A percentile compares a stretch with the other conserved stretches of the same genome.
Conservation (phyloP, 2,888 invertebrate genomes). For the Erebia aethiops region DNA sequence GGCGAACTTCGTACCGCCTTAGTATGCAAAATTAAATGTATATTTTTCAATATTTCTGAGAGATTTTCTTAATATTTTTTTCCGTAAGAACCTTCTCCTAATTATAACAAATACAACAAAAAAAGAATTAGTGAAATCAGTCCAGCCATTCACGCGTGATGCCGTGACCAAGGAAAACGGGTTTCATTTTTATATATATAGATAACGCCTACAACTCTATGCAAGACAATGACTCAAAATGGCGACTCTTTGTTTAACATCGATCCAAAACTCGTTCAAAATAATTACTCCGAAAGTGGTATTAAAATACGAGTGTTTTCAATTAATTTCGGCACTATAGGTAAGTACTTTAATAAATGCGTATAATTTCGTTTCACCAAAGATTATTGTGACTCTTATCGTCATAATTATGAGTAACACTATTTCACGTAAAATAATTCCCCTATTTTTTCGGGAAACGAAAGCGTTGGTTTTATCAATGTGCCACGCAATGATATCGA, state of each 20-base stretch:
- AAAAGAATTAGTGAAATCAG: too few relatives aligned
- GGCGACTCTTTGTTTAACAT: slow-evolving; percentile 45
- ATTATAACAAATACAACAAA: too few relatives aligned
- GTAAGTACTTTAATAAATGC: slow-evolving; percentile 34
- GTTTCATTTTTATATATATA: too few relatives aligned
- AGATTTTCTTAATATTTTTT: too few relatives aligned
- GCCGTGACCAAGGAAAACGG: too few relatives aligned
- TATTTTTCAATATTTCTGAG: too few relatives aligned
- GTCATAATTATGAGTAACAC: slow-evolving; percentile 39
- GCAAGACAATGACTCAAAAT: slow-evolving; percentile 47
- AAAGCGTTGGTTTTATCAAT: slow-evolving; percentile 51
- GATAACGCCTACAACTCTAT: too few relatives aligned
- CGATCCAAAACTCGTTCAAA: slow-evolving; percentile 39
- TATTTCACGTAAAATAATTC: slow-evolving; percentile 37
- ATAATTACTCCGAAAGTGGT: slow-evolving; percentile 44
- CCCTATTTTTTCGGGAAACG: slow-evolving; percentile 36
- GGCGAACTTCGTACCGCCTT: too few relatives aligned
- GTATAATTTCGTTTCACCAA: slow-evolving; percentile 26
- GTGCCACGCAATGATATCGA: slow-evolving; percentile 69
- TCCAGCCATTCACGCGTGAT: too few relatives aligned
- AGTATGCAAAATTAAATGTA: too few relatives aligned
- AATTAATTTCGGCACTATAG: slow-evolving; percentile 51
- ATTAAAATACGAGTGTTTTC: slow-evolving; percentile 58
- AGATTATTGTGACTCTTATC: slow-evolving; percentile 33
- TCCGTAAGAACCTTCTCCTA: too few relatives aligned